phyloP scores from a whole-genome alignment of 1,140 invertebrate species.

The Drosophila yakuba region DNA sequence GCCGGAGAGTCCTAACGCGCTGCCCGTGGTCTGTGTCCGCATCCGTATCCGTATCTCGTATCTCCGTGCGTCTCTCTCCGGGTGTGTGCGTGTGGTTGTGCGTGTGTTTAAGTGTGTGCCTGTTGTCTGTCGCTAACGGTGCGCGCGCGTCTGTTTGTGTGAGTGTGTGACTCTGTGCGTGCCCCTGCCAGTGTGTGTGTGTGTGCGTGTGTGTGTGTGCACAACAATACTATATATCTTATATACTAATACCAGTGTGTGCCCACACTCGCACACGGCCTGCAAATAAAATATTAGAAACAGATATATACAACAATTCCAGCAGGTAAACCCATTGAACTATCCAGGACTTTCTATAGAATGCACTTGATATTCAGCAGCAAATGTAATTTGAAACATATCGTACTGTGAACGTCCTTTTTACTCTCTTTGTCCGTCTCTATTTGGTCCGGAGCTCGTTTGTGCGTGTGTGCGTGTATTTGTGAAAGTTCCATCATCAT shows the following conservation, averaged over 20 bases:
- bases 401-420: background rate
- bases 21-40: conserved; percentile 50
- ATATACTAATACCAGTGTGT: conserved; percentile 42
- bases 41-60: conserved; percentile 20
- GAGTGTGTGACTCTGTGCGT: conserved; percentile 61
- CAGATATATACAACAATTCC: conserved; percentile 33
- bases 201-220: conserved; percentile 35
- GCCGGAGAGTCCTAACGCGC: conserved; percentile 54
- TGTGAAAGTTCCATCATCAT: conserved; percentile 77
- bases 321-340: conserved; percentile 64
- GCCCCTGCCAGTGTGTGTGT: conserved; percentile 47
- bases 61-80: conserved; percentile 29
- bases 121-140: conserved; percentile 72
- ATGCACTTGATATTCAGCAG: background rate
- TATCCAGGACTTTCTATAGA: conserved; percentile 13
- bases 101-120: conserved; percentile 24
- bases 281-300: conserved; percentile 33
- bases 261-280: conserved; percentile 30
- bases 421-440: conserved; percentile 18
- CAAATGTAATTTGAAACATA: background rate
- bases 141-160: conserved; percentile 68
- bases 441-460: conserved; percentile 23
- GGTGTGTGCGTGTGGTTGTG: conserved; percentile 30
- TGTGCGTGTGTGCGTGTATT: conserved; percentile 24
- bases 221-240: conserved; percentile 53